Percentiles rank a stretch among this genome's conserved stretches.
phyloP scores from a whole-genome alignment of 2,113 vertebrate species.

The Ceyx margarethae region DNA sequence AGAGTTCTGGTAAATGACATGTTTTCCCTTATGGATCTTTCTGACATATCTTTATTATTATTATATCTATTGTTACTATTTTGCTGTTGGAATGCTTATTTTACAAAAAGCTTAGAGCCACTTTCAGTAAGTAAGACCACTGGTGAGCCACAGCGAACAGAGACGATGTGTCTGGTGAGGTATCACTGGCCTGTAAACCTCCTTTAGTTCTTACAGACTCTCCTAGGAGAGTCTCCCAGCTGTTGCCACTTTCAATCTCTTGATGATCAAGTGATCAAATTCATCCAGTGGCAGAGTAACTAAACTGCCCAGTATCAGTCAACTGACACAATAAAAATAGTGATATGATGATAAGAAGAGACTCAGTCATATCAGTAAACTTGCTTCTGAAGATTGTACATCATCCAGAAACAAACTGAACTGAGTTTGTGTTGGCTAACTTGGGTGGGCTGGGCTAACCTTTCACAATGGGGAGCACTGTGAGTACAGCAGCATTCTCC shows the following conservation, averaged over 20 bases:
- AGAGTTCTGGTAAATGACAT: background rate
- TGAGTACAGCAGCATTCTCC: background rate
- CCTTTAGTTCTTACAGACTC: background rate
- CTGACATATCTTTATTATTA: background rate
- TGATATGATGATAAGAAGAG: background rate
- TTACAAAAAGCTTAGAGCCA: background rate
- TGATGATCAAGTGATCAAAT: background rate
- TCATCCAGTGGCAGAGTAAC: background rate
- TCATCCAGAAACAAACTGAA: background rate
- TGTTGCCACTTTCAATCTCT: background rate
- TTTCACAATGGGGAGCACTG: background rate
- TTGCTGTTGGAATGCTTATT: background rate
- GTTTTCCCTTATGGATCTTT: background rate
- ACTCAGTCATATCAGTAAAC: background rate
- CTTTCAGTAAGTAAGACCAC: background rate
- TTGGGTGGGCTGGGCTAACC: background rate
- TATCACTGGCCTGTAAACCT: background rate
- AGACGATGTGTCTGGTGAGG: background rate
- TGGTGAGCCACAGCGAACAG: background rate
- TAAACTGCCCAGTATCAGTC: background rate
- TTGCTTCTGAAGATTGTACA: background rate
- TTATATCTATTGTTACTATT: background rate
- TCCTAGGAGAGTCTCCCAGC: background rate
- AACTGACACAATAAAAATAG: background rate
- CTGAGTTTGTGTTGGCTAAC: background rate